Base-by-base conservation (phyloP, 2,113 vertebrate species). In the Lepisosteus oculatus region DNA sequence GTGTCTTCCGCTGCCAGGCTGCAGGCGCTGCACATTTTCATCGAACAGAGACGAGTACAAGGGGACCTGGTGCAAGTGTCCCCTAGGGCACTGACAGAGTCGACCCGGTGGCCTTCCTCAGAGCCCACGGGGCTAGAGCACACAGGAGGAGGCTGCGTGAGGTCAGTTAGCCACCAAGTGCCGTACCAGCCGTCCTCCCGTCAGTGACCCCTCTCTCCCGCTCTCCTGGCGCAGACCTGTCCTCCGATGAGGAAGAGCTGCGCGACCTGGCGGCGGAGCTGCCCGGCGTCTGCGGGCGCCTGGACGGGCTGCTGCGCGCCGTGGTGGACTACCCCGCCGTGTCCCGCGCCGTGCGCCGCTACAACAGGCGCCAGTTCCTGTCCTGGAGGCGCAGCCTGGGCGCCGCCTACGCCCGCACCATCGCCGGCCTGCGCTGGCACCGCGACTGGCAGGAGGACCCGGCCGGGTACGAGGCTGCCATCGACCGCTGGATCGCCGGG, bases 381-480 rank as follows among this genome's bases (percentile, higher is more conserved):
- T 83, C 63, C 0, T 99, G 97, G 97, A 93, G 87, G 69, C 71
- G 84, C 69, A 93, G 85, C 74, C 13, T 94, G 68, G 93, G 93
- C 14, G 83, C 78, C 43, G 94, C 95, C 85, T 99, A 98, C 78
- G 94, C 93, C 62, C 82, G 84, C 55, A 80, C 90, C 61, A 95
- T 99, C 76, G 93, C 93, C 14, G 92, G 93, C 74, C 94, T 99
- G 43, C 90, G 97, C 62, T 99, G 97, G 97, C 93, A 97, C 80
- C 71, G 87, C n/a, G 95, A 97, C 80, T 99, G 96, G 97, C 88
- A 93, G 76, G 92, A 91, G 76, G 80, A 94, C 74, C 83, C 74
- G 0, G 72, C 74, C 43, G 84, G 81, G 62, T 93, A 94, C 0
- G 90, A 96, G 81, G 82, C 65, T 74, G 93, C 91, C 12, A 93